Conservation (phyloP, 1,140 invertebrate species). For the Drosophila burlai region DNA sequence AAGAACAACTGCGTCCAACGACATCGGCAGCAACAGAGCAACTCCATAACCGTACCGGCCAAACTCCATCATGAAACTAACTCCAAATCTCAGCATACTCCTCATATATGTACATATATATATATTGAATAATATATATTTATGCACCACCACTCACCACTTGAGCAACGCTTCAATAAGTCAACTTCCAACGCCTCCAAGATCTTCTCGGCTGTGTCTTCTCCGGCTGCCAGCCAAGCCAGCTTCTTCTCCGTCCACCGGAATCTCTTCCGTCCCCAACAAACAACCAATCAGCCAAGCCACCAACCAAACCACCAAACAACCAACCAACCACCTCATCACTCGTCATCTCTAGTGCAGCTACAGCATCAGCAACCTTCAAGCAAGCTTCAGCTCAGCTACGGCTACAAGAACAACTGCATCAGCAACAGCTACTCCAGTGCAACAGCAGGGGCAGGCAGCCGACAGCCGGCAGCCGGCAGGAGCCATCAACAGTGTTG, state of each 20-base stretch:
- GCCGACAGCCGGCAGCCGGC: slow-evolving; percentile 1
- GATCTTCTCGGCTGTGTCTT: slow-evolving; percentile 34
- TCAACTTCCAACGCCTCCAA: slow-evolving; percentile 45
- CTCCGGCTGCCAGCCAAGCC: slow-evolving; percentile 10
- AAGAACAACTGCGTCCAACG: slow-evolving; percentile 40
- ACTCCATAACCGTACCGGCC: slow-evolving; percentile 22
- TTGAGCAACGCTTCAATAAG: slow-evolving; percentile 46
- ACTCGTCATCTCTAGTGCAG: slow-evolving; percentile 53
- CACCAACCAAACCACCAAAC: slow-evolving; percentile 42
- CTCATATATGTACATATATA: slow-evolving; percentile 10
- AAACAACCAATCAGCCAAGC: slow-evolving; percentile 46
- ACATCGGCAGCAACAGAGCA: slow-evolving; percentile 51
- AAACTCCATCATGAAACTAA: slow-evolving; percentile 29
- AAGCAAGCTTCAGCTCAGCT: slow-evolving; percentile 34
- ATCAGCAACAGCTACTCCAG: slow-evolving; percentile 31
- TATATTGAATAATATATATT: slow-evolving; percentile 9
- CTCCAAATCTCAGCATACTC: slow-evolving; percentile 27
- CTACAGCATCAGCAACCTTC: slow-evolving; percentile 46
- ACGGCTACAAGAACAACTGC: slow-evolving; percentile 36
- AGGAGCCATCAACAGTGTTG: slow-evolving; percentile 14
- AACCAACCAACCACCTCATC: slow-evolving; percentile 53
- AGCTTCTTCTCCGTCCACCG: slow-evolving; percentile 11
- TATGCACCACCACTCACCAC: slow-evolving; percentile 12
- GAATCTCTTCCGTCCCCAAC: slow-evolving; percentile 45
- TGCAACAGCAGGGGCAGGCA: slow-evolving; percentile 27